A percentile compares a stretch with the other conserved stretches of the same genome.
Conservation (phyloP, 2,888 invertebrate species). For the Ormyrus nitidulus region DNA sequence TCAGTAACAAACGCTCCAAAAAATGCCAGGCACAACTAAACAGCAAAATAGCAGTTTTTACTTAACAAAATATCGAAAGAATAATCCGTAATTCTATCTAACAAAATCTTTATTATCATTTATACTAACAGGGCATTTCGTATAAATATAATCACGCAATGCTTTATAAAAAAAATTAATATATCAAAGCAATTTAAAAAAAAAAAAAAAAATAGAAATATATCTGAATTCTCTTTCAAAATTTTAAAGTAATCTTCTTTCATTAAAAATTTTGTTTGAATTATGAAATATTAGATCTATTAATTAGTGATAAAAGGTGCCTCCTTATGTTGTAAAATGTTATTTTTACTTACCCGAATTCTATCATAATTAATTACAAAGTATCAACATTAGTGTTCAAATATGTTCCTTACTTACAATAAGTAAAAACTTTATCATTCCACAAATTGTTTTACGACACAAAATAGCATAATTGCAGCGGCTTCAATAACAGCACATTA, state of each 20-base stretch:
- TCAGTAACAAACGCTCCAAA: too few relatives aligned
- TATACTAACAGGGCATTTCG: too few relatives aligned
- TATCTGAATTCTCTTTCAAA: not conserved
- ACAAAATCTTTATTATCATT: too few relatives aligned
- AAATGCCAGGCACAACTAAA: too few relatives aligned
- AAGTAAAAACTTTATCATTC: conserved; percentile 25
- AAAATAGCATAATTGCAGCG: conserved; percentile 8
- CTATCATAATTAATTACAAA: conserved; percentile 9
- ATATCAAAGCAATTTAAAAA: too few relatives aligned
- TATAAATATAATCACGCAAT: too few relatives aligned
- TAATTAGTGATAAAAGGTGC: conserved; percentile 37
- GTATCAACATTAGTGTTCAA: conserved; percentile 38
- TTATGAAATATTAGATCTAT: conserved; percentile 1
- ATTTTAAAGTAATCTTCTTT: not conserved
- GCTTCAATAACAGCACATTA: not conserved
- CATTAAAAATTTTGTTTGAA: not conserved
- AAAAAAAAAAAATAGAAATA: too few relatives aligned
- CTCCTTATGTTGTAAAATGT: conserved; percentile 30
- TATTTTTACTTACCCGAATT: not conserved
- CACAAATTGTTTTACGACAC: not conserved
- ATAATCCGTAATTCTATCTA: too few relatives aligned
- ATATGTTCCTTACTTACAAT: conserved; percentile 30
- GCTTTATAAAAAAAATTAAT: too few relatives aligned
- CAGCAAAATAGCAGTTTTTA: too few relatives aligned
- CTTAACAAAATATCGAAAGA: too few relatives aligned